A percentile compares a stretch with the other conserved stretches of the same genome.
Evolutionary conservation across 2,113 vertebrate species (phyloP).

Genomic region (Bostrychus sinensis): DNA sequence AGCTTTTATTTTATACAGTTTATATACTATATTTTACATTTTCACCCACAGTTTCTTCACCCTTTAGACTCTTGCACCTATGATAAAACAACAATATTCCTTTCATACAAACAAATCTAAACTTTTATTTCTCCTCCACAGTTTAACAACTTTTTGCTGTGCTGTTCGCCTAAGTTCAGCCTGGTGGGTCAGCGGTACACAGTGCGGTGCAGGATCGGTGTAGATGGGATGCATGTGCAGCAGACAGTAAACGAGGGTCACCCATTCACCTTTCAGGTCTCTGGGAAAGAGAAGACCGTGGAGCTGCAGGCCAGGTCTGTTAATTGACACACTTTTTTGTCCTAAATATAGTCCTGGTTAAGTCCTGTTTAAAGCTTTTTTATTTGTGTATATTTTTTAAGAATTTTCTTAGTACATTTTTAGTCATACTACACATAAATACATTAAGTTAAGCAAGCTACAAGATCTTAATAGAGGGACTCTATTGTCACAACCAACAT

Average conservation of each 20-base stretch:
- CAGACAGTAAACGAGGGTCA: conserved; percentile 91
- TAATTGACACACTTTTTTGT: background rate
- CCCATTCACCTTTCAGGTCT: conserved; percentile 91
- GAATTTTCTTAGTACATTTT: background rate
- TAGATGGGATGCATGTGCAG: conserved; percentile 91
- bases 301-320: conserved; percentile 91
- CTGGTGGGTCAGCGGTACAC: conserved; percentile 90
- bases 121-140: conserved; percentile 49
- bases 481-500: too few relatives aligned
- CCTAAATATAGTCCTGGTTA: background rate
- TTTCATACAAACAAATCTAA: too few relatives aligned
- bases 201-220: conserved; percentile 87
- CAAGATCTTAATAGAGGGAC: too few relatives aligned
- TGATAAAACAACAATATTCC: too few relatives aligned
- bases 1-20: too few relatives aligned
- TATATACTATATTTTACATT: too few relatives aligned
- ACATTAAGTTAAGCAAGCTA: too few relatives aligned
- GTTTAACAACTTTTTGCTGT: conserved; percentile 97
- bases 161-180: conserved; percentile 94
- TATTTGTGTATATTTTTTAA: background rate
- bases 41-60: too few relatives aligned
- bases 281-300: conserved; percentile 90
- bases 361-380: too few relatives aligned
- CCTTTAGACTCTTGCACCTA: too few relatives aligned
- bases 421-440: background rate